These are phyloP conservation scores for Elgonia sp. DNA, from an alignment of 2,888 invertebrate species.

Conservation along the genomic window DNA sequence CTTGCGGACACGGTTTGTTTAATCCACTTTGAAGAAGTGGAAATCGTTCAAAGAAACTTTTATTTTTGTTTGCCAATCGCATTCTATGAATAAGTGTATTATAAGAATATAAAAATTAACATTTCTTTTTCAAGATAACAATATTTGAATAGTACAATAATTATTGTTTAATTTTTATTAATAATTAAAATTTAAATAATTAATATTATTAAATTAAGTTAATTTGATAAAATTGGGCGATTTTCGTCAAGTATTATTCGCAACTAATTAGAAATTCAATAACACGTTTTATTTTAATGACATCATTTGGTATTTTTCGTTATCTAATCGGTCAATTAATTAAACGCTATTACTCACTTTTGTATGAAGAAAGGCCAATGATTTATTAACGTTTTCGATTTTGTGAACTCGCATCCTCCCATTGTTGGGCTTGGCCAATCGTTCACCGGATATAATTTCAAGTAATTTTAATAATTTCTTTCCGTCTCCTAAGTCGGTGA, in stretches of 20 bases:
- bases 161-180: too few species aligned
- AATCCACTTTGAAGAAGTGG: slow-evolving; percentile 10
- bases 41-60: slow-evolving; percentile 24
- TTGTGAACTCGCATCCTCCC: slow-evolving; percentile 99
- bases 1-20: slow-evolving; percentile 9
- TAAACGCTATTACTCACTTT: slow-evolving; percentile 89
- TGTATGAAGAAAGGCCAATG: slow-evolving; percentile 97
- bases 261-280: background rate
- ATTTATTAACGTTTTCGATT: slow-evolving; percentile 99
- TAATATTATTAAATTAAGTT: too few species aligned
- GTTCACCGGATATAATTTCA: slow-evolving; percentile 99
- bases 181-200: too few species aligned
- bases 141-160: too few species aligned
- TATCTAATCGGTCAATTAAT: background rate
- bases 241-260: too few species aligned
- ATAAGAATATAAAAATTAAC: too few species aligned
- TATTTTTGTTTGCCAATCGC: too few species aligned
- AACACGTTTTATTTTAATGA: too few species aligned
- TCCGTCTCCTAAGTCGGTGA: slow-evolving; percentile 98
- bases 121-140: too few species aligned
- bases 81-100: too few species aligned
- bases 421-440: slow-evolving; percentile 97
- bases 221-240: too few species aligned
- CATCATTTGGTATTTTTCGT: too few species aligned
- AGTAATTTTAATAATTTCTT: slow-evolving; percentile 96